Conservation (phyloP, 2,888 invertebrate genomes). For the Alitta virens region DNA sequence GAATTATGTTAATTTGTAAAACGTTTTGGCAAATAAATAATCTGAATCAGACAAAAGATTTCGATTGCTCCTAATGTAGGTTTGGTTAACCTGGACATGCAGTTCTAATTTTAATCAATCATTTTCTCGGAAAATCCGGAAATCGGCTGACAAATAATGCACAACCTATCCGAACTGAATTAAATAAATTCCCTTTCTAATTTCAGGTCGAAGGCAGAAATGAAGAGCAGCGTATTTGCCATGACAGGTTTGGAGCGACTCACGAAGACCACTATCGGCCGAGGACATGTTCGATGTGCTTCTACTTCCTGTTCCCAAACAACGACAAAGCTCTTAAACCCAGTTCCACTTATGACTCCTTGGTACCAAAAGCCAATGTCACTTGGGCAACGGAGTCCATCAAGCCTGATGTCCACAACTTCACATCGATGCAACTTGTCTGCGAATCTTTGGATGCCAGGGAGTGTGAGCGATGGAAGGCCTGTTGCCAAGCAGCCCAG, state of each 20-base stretch:
- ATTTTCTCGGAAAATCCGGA: too few species aligned
- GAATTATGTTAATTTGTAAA: too few species aligned
- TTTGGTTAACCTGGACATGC: too few species aligned
- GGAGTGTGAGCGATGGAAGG: constrained; percentile 12
- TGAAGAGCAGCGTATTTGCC: neutral
- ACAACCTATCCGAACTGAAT: too few species aligned
- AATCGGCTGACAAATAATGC: too few species aligned
- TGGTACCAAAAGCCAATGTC: neutral
- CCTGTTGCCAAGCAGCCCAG: constrained; percentile 3
- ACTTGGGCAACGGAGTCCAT: neutral
- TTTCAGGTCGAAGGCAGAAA: too few species aligned
- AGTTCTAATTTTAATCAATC: too few species aligned
- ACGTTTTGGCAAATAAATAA: too few species aligned
- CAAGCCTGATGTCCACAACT: neutral
- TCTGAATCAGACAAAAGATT: too few species aligned
- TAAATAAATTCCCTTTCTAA: too few species aligned
- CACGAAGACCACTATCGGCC: neutral
- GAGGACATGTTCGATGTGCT: constrained; percentile 17
- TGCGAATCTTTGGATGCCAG: constrained; percentile 1
- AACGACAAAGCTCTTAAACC: neutral
- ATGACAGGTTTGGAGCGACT: neutral
- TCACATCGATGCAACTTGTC: neutral
- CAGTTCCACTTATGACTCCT: neutral
- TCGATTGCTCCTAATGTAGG: too few species aligned
- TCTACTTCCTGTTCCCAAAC: constrained; percentile 12